Conservation (phyloP, 2,797 vertebrate species). For the Pipistrellus pygmaeus region DNA sequence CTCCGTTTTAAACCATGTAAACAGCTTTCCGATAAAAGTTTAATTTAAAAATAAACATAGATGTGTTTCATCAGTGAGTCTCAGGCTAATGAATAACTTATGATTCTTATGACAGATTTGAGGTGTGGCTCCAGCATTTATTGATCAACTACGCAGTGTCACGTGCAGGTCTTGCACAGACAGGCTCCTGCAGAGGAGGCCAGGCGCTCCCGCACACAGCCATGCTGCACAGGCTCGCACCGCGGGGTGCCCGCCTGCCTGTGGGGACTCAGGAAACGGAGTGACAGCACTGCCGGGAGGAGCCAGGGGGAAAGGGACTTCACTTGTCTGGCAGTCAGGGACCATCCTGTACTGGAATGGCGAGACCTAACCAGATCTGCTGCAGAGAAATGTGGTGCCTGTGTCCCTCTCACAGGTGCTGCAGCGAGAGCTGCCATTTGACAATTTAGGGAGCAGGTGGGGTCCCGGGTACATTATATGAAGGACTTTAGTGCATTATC, state of each 20-base stretch:
- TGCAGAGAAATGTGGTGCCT: background rate
- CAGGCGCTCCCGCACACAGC: background rate
- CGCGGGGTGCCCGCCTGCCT: fast-evolving
- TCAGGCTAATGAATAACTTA: background rate
- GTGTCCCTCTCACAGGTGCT: background rate
- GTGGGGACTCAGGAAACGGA: background rate
- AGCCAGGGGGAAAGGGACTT: background rate
- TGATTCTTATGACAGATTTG: background rate
- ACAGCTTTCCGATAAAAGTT: background rate
- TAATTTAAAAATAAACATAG: background rate
- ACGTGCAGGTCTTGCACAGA: too few relatives aligned
- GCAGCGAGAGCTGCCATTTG: background rate
- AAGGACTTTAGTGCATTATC: background rate
- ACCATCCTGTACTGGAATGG: background rate
- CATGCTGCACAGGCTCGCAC: background rate
- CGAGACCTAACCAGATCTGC: conserved; percentile 30
- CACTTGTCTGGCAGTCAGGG: background rate
- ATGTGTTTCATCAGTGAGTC: background rate
- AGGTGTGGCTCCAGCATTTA: background rate
- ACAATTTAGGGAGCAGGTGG: background rate
- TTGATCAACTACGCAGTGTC: background rate
- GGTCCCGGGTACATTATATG: background rate
- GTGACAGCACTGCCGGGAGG: background rate
- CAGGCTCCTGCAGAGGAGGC: background rate
- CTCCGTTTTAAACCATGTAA: background rate